Percentiles rank a stretch among this genome's conserved stretches.
phyloP scores from a whole-genome alignment of 2,113 vertebrate species.

The Heterotilapia buettikoferi region DNA sequence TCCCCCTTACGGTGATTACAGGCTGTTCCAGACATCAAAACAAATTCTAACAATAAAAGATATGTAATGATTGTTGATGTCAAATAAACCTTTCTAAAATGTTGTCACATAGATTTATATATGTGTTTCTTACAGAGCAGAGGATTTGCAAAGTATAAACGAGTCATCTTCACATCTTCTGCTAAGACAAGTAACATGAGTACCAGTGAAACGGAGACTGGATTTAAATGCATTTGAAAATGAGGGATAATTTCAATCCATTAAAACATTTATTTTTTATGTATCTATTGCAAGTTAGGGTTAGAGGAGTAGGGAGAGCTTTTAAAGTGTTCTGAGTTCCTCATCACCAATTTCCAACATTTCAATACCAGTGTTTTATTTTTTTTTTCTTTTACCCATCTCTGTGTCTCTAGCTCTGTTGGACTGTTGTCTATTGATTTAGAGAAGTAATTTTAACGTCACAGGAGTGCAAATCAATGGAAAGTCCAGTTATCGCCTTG shows the following conservation, averaged over 20 bases:
- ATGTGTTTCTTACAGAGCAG: not conserved
- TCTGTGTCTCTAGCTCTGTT: not conserved
- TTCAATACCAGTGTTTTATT: not conserved
- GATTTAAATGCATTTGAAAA: not conserved
- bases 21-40: not conserved
- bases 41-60: not conserved
- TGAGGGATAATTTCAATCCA: not conserved
- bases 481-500: conserved; percentile 24
- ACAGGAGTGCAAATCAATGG: conserved; percentile 31
- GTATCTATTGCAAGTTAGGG: not conserved
- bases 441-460: conserved; percentile 47
- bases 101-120: not conserved
- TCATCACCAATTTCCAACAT: not conserved
- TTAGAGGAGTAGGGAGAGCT: not conserved
- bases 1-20: not conserved
- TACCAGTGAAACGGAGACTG: not conserved
- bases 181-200: not conserved
- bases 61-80: not conserved
- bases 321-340: not conserved
- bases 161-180: not conserved
- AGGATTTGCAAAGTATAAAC: not conserved
- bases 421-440: conserved; percentile 16
- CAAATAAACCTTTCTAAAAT: not conserved
- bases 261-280: not conserved
- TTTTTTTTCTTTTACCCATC: not conserved